phyloP scores from a whole-genome alignment of 92 coral and sea anemone genomes.

The Phenganax subtilis region DNA sequence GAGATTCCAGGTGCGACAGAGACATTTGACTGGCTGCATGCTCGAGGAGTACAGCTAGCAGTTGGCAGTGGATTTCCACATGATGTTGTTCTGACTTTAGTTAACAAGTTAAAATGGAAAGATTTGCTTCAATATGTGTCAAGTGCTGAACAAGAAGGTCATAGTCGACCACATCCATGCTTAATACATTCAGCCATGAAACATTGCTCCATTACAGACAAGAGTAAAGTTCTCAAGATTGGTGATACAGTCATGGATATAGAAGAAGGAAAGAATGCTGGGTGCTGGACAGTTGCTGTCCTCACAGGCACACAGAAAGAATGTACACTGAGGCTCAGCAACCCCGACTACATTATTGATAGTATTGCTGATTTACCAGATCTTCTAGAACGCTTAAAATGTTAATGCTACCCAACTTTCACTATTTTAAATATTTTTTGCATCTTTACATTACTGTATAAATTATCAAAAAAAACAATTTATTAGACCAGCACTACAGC shows the following conservation, averaged over 20 bases:
- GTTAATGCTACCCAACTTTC: not conserved
- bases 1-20: conserved; percentile 84
- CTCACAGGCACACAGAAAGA: conserved; percentile 81
- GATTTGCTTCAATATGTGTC: conserved; percentile 67
- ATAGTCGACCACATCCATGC: conserved; percentile 89
- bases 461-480: no score
- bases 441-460: no score
- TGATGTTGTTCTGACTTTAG: conserved; percentile 69
- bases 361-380: conserved; percentile 65
- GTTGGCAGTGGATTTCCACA: conserved; percentile 98
- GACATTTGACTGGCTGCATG: conserved; percentile 55
- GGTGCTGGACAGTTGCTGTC: conserved; percentile 90
- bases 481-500: no score
- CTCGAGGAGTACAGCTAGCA: conserved; percentile 64
- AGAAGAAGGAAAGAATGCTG: conserved; percentile 86
- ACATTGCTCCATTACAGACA: conserved; percentile 53
- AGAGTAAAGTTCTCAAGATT: conserved; percentile 64
- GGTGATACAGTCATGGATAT: conserved; percentile 83
- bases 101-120: conserved; percentile 58
- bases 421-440: no score
- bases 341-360: conserved; percentile 71
- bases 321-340: conserved; percentile 47
- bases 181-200: conserved; percentile 90
- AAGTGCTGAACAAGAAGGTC: conserved; percentile 85
- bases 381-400: not conserved